Evolutionary conservation across 1,140 invertebrate species (phyloP), one percentile per base, ranked within the genome.

Genomic region (Diorhabda carinulata): DNA sequence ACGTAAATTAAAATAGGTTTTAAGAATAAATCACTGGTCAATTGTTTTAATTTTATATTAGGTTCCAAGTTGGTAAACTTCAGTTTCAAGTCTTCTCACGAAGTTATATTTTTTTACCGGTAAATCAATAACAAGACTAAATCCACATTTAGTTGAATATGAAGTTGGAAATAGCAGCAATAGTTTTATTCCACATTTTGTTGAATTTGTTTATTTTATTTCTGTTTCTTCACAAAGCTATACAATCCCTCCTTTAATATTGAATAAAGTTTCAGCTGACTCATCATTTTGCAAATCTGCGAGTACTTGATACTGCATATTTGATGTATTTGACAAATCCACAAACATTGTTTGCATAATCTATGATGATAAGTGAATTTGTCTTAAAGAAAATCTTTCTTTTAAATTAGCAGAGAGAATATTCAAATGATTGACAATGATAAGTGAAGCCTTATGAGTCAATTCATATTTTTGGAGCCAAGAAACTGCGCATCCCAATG

Each of bases 181-280:
- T 66, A 66, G n/a, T 66, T 66, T 66, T 66, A 47, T 66, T 66
- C 47, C 42, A 25, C 52, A 66, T 66, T 58, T 58, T 9, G 40
- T 59, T 58, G 56, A 66, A 58, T 66, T 66, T 58, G 64, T 4
- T 40, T 66, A 66, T 58, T 66, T 66, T 2, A 66, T 66, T 59
- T 66, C 62, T 64, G 45, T 64, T 64, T 64, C 2, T 41, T 9
- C 61, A 3, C 61, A 63, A 63, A 63, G 61, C 61, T 2, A 63
- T 63, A 41, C 43, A 2, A 63, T 63, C 41, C 5, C 61, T 63
- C 47, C 47, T 52, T 52, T 2, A 6, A 6, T 2, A 52, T 63
- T 63, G 10, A 41, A 63, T 41, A 41, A 45, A 63, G 61, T 63
- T 60, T 60, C 2, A 60, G 1, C 58, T 60, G 41, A 60, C 10